A percentile compares a stretch with the other conserved stretches of the same genome.
These are phyloP conservation scores for Allacma fusca DNA, from an alignment of 2,888 invertebrate species.

Conservation along the genomic window DNA sequence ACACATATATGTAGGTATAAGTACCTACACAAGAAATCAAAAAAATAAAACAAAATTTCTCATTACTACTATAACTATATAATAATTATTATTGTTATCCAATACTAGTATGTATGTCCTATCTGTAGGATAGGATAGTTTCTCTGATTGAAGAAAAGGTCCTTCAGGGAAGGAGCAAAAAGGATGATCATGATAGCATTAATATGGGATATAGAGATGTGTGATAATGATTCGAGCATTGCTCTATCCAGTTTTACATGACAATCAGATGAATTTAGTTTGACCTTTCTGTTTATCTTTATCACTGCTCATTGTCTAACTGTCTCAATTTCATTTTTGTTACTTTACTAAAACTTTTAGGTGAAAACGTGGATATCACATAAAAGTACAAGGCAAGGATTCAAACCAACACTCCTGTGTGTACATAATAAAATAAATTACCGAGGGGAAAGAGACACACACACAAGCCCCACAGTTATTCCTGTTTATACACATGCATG, in stretches of 20 bases:
- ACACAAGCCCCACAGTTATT: no score
- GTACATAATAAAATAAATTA: no score
- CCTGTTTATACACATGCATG: no score
- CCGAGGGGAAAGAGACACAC: no score
- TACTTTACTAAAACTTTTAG: not conserved
- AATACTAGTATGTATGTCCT: no score
- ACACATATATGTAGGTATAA: no score
- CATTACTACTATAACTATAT: not conserved
- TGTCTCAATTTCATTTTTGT: conserved; percentile 6
- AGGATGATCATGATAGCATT: conserved; percentile 20
- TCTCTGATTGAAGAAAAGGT: conserved; percentile 7
- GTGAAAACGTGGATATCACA: conserved; percentile 10
- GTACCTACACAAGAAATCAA: no score
- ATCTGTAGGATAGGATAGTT: no score
- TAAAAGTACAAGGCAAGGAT: conserved; percentile 7
- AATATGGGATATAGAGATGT: not conserved
- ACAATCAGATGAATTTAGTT: not conserved
- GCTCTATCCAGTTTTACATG: not conserved
- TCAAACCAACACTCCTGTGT: not conserved
- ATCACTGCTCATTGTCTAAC: conserved; percentile 22
- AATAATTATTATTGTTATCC: not conserved
- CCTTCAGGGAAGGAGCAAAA: conserved; percentile 1
- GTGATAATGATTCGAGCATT: conserved; percentile 18
- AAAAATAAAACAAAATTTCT: not conserved
- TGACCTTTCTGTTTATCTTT: conserved; percentile 14